Evolutionary conservation across 2,888 invertebrate species (phyloP).

Genomic region (Chironomus tentans): DNA sequence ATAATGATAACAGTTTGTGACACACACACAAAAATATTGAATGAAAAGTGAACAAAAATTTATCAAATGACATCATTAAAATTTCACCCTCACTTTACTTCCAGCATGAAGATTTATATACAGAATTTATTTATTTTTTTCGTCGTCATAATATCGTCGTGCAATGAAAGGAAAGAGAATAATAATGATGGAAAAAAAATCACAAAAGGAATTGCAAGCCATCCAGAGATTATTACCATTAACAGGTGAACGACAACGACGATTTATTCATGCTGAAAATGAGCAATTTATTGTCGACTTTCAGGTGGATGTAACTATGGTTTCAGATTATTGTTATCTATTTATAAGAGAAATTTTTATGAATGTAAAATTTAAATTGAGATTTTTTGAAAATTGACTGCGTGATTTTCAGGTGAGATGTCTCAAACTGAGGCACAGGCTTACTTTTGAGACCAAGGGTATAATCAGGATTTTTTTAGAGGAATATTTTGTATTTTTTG

Average conservation of each 20-base stretch:
- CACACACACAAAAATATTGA: background rate
- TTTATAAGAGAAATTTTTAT: too few species aligned
- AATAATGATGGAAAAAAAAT: background rate
- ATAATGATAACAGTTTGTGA: background rate
- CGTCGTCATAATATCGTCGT: background rate
- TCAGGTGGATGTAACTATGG: too few species aligned
- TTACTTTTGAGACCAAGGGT: too few species aligned
- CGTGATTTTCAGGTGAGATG: too few species aligned
- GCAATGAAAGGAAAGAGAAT: background rate
- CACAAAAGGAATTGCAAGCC: background rate
- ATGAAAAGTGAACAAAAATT: background rate
- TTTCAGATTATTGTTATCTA: too few species aligned
- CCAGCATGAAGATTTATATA: background rate
- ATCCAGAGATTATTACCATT: background rate
- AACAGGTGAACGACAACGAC: background rate
- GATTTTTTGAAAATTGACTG: too few species aligned
- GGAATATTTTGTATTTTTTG: too few species aligned
- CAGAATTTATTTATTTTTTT: too few species aligned
- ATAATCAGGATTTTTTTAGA: too few species aligned
- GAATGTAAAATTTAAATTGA: too few species aligned
- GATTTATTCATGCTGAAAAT: background rate
- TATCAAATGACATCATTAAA: conserved; percentile 22
- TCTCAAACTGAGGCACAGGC: too few species aligned
- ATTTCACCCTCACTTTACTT: conserved; percentile 20
- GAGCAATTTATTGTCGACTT: background rate